A percentile compares a stretch with the other conserved stretches of the same genome.
Conservation (phyloP, 2,888 invertebrate species). For the Limulus polyphemus region DNA sequence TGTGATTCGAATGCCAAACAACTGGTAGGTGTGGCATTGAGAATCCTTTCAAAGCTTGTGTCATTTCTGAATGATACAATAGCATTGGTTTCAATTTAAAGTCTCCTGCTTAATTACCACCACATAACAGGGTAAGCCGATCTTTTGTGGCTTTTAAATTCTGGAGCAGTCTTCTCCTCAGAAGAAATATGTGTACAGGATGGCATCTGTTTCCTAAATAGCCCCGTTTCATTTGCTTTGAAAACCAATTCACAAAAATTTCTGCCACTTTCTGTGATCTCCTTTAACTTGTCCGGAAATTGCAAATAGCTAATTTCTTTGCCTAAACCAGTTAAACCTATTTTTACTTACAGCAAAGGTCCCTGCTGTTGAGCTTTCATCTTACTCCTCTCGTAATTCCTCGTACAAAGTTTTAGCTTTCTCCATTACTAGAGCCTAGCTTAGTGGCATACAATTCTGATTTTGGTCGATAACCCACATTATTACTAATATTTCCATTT, state of each 20-base stretch:
- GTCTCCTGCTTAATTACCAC: constrained; percentile 10
- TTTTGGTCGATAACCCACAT: constrained; percentile 17
- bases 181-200: constrained; percentile 6
- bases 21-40: too few species aligned
- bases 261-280: constrained; percentile 6
- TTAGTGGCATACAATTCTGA: constrained; percentile 9
- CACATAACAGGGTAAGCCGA: constrained; percentile 6
- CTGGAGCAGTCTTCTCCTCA: constrained; percentile 5
- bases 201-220: constrained; percentile 14
- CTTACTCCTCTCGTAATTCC: constrained; percentile 3
- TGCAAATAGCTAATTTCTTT: constrained; percentile 3
- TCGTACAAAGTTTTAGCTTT: constrained; percentile 15
- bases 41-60: too few species aligned
- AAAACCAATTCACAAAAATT: constrained; percentile 9
- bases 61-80: constrained; percentile 6
- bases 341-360: constrained; percentile 10
- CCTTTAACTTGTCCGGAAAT: neutral
- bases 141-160: constrained; percentile 10
- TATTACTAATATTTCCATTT: constrained; percentile 5
- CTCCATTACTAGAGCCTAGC: constrained; percentile 6
- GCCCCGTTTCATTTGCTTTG: constrained; percentile 13
- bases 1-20: too few species aligned
- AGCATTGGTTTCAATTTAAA: constrained; percentile 16
- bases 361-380: neutral
- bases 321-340: constrained; percentile 12